A percentile compares a stretch with the other conserved stretches of the same genome.
Evolutionary conservation across 2,113 vertebrate species (phyloP).

Genomic region (Campylomormyrus tamandua): DNA sequence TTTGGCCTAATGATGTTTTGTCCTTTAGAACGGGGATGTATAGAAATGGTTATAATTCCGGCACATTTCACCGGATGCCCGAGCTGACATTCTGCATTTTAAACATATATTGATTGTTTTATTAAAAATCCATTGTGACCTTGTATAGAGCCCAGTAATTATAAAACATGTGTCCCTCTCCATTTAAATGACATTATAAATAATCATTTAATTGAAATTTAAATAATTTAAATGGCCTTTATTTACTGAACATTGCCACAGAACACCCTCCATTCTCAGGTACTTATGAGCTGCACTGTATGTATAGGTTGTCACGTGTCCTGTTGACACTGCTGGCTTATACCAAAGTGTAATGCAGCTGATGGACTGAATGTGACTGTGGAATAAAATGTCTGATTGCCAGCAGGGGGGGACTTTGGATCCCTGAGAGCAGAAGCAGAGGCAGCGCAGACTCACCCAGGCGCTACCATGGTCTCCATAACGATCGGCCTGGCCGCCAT

Average conservation of each 20-base stretch:
- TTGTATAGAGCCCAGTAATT: not conserved
- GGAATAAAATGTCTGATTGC: not conserved
- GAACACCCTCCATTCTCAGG: not conserved
- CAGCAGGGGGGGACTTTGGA: slow-evolving; percentile 7
- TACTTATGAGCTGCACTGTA: not conserved
- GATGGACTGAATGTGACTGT: not conserved
- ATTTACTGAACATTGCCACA: not conserved
- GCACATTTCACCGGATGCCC: not conserved
- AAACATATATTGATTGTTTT: not conserved
- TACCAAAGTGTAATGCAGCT: not conserved
- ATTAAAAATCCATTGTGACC: not conserved
- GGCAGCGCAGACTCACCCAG: not conserved
- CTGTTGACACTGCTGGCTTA: not conserved
- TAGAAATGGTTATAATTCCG: not conserved
- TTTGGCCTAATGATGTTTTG: not conserved
- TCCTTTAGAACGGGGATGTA: not conserved
- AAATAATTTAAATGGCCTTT: not conserved
- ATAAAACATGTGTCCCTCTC: not conserved
- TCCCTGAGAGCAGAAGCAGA: not conserved
- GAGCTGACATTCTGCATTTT: not conserved
- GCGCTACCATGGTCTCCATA: slow-evolving; percentile 35
- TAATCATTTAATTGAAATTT: not conserved
- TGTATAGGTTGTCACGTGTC: not conserved
- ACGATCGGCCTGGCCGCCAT: slow-evolving; percentile 26
- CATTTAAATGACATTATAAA: not conserved